Conservation (phyloP, 2,888 invertebrate species). For the Polyommatus icarus region DNA sequence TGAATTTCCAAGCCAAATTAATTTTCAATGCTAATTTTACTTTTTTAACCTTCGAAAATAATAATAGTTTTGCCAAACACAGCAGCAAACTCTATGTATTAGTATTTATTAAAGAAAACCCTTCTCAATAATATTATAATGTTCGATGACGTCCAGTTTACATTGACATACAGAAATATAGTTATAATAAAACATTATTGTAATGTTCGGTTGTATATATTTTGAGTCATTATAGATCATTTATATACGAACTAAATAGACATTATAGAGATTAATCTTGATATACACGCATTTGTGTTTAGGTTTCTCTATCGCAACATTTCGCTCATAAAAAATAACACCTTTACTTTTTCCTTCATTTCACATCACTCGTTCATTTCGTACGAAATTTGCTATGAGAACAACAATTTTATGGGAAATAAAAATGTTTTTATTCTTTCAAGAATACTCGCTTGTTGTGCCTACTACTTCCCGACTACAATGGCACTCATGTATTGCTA, state of each 20-base stretch:
- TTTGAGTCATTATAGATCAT: too few relatives aligned
- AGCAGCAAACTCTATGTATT: too few relatives aligned
- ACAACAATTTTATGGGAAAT: conserved; percentile 15
- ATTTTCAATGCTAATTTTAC: background rate
- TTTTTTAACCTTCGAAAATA: too few relatives aligned
- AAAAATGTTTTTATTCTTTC: conserved; percentile 45
- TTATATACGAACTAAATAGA: too few relatives aligned
- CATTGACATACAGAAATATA: too few relatives aligned
- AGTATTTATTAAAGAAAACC: too few relatives aligned
- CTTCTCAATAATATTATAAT: too few relatives aligned
- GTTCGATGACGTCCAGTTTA: too few relatives aligned
- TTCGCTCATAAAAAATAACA: background rate
- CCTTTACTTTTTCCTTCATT: background rate
- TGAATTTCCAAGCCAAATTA: background rate
- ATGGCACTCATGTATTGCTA: conserved; percentile 96
- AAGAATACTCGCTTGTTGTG: conserved; percentile 91
- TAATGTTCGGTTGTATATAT: too few relatives aligned
- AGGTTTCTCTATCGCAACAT: background rate
- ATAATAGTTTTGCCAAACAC: too few relatives aligned
- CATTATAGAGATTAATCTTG: too few relatives aligned
- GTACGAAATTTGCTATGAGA: background rate
- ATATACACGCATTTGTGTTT: background rate
- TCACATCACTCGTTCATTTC: background rate
- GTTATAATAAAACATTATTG: too few relatives aligned
- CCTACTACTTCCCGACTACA: conserved; percentile 94